A percentile compares a stretch with the other conserved stretches of the same genome.
These are phyloP conservation scores for Torymus auratus DNA, from an alignment of 2,888 invertebrate species.

Conservation along the genomic window DNA sequence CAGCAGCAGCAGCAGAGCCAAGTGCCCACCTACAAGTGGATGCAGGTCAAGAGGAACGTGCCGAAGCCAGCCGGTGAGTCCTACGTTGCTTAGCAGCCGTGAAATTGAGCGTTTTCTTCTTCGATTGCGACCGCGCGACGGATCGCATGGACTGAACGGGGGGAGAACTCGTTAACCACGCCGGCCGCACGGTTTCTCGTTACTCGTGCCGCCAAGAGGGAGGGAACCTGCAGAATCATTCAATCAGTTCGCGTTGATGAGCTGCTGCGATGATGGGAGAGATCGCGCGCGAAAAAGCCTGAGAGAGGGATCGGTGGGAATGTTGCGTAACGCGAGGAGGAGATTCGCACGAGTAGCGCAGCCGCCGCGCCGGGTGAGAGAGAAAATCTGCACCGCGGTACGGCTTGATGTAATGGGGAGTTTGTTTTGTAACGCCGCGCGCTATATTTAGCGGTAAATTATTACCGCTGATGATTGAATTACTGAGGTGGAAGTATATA, in stretches of 20 bases:
- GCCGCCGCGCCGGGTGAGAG: no score
- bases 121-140: constrained; percentile 49
- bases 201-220: not conserved
- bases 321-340: not conserved
- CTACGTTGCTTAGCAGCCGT: constrained; percentile 48
- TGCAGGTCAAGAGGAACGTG: constrained; percentile 98
- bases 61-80: constrained; percentile 93
- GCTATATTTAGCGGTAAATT: no score
- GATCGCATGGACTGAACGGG: not conserved
- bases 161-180: constrained; percentile 36
- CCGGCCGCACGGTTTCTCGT: not conserved
- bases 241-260: constrained; percentile 49
- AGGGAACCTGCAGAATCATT: constrained; percentile 60
- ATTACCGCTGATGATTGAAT: no score
- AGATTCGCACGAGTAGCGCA: constrained; percentile 12
- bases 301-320: constrained; percentile 6
- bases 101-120: constrained; percentile 63
- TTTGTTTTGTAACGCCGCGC: no score
- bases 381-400: no score
- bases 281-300: not conserved
- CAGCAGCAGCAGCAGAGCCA: constrained; percentile 79
- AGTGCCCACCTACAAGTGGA: constrained; percentile 98
- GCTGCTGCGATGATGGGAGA: not conserved
- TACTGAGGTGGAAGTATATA: no score
- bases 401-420: no score